phyloP scores from a whole-genome alignment of 2,113 vertebrate genomes.

The Platysteira castanea region DNA sequence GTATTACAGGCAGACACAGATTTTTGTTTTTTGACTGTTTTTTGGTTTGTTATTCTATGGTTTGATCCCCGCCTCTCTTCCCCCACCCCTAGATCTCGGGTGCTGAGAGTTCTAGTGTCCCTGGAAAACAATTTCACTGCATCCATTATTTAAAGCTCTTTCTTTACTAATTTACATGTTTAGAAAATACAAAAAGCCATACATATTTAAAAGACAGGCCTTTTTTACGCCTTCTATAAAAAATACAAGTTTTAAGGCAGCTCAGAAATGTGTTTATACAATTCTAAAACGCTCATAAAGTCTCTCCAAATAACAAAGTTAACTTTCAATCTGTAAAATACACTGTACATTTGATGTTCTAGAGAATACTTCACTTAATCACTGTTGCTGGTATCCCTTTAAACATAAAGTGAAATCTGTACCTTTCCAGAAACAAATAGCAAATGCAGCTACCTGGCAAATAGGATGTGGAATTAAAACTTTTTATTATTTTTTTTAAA shows the following conservation, averaged over 20 bases:
- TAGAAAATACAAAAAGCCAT: slow-evolving; percentile 80
- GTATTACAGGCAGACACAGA: slow-evolving; percentile 20
- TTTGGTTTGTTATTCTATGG: slow-evolving; percentile 19
- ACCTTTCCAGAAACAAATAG: slow-evolving; percentile 60
- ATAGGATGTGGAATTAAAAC: slow-evolving; percentile 59
- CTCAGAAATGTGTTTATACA: slow-evolving; percentile 88
- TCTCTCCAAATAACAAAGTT: slow-evolving; percentile 85
- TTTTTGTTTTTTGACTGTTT: slow-evolving; percentile 16
- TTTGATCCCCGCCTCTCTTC: background rate
- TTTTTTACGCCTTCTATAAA: slow-evolving; percentile 89
- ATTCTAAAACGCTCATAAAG: slow-evolving; percentile 89
- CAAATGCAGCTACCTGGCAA: slow-evolving; percentile 50
- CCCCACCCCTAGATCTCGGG: background rate
- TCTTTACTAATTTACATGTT: slow-evolving; percentile 78
- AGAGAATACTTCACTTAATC: slow-evolving; percentile 64
- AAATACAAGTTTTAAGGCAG: slow-evolving; percentile 92
- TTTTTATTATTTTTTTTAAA: slow-evolving; percentile 78
- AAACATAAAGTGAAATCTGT: slow-evolving; percentile 75
- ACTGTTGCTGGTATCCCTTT: slow-evolving; percentile 75
- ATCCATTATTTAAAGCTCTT: slow-evolving; percentile 75
- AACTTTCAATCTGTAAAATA: slow-evolving; percentile 90
- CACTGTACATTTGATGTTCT: slow-evolving; percentile 83
- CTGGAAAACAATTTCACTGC: slow-evolving; percentile 60
- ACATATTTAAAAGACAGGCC: slow-evolving; percentile 78
- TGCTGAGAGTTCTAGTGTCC: slow-evolving; percentile 42